phyloP scores from a whole-genome alignment of 1,140 invertebrate species.

The Hirudo medicinalis region DNA sequence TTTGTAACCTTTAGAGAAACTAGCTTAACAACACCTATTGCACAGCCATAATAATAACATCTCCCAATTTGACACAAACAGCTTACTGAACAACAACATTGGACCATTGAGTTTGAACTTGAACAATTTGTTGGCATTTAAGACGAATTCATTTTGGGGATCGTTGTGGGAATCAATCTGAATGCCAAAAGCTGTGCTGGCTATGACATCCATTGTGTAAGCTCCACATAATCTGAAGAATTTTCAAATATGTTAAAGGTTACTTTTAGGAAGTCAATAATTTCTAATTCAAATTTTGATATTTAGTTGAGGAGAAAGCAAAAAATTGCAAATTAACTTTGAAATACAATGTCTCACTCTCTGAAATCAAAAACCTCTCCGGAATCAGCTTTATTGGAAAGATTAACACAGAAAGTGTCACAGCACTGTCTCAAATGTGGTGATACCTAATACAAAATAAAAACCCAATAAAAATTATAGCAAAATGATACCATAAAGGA shows the following conservation, averaged over 20 bases:
- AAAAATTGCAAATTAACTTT: too few species aligned
- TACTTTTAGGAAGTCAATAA: constrained; percentile 29
- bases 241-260: neutral
- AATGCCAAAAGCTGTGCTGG: constrained; percentile 48
- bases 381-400: neutral
- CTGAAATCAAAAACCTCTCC: neutral
- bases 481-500: too few species aligned
- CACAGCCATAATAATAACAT: too few species aligned
- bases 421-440: neutral
- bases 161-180: constrained; percentile 46
- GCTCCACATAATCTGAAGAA: constrained; percentile 31
- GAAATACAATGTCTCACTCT: neutral
- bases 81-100: neutral
- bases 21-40: too few species aligned
- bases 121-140: constrained; percentile 29
- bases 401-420: neutral
- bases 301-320: too few species aligned
- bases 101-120: constrained; percentile 11
- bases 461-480: too few species aligned
- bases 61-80: too few species aligned
- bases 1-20: too few species aligned
- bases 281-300: constrained; percentile 27
- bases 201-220: constrained; percentile 51
- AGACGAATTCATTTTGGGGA: constrained; percentile 35
- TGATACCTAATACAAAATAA: neutral